phyloP scores from a whole-genome alignment of 2,888 invertebrate genomes.

The Aromia moschata region DNA sequence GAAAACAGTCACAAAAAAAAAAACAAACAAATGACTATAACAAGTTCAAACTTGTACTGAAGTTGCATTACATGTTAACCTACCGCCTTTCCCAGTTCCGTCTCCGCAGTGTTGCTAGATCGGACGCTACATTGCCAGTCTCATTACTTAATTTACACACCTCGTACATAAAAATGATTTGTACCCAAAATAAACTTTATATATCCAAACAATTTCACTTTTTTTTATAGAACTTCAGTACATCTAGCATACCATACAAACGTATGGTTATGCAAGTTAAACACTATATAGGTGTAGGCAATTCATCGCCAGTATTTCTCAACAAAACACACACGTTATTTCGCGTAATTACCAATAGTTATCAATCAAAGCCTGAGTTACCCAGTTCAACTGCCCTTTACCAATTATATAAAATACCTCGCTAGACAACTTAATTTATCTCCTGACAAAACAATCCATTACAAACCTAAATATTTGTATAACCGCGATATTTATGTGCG shows the following conservation, averaged over 20 bases:
- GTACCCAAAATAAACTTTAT: too few species aligned
- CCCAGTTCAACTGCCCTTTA: slow-evolving; percentile 8
- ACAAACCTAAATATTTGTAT: slow-evolving; percentile 1
- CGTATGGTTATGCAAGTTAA: neutral
- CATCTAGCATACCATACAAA: neutral
- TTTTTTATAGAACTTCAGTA: too few species aligned
- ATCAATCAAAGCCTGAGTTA: slow-evolving; percentile 6
- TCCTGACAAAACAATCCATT: slow-evolving; percentile 4
- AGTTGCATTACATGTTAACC: too few species aligned
- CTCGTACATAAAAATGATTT: too few species aligned
- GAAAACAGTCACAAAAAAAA: too few species aligned
- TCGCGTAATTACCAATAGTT: slow-evolving; percentile 3
- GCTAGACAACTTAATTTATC: neutral
- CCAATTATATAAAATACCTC: slow-evolving; percentile 10
- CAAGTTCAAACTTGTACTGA: too few species aligned
- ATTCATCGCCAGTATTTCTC: slow-evolving; percentile 10
- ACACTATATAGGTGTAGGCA: slow-evolving; percentile 3
- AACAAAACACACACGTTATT: neutral
- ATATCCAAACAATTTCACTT: too few species aligned
- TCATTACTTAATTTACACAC: too few species aligned
- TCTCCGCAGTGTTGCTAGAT: too few species aligned
- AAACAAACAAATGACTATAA: too few species aligned
- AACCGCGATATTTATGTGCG: neutral
- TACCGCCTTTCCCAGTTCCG: too few species aligned
- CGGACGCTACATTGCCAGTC: too few species aligned